These are phyloP conservation scores for Aphelinus certus DNA, from an alignment of 1,140 invertebrate genomes.

Conservation along the genomic window DNA sequence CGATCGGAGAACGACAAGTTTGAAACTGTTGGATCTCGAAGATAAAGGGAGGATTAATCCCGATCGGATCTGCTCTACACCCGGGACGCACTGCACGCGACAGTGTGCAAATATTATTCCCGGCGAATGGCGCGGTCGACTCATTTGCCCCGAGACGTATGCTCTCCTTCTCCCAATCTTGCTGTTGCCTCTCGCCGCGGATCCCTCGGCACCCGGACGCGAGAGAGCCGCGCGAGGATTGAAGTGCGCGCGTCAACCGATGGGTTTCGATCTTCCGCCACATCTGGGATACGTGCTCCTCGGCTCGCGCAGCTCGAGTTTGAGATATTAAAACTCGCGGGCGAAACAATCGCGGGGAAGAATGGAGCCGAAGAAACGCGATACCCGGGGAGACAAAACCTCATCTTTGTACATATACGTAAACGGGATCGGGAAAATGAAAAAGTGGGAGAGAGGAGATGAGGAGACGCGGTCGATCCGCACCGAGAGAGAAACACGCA, in stretches of 20 bases:
- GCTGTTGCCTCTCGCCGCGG: neutral
- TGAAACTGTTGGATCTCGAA: too few relatives aligned
- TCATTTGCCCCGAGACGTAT: neutral
- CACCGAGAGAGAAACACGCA: too few relatives aligned
- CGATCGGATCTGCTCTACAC: too few relatives aligned
- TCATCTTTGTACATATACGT: slow-evolving; percentile 20
- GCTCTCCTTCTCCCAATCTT: neutral
- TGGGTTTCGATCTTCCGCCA: neutral
- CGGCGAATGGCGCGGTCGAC: too few relatives aligned
- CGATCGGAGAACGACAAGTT: too few relatives aligned
- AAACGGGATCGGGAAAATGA: slow-evolving; percentile 1
- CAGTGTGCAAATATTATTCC: too few relatives aligned
- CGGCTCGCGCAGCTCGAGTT: too few relatives aligned
- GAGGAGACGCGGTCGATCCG: neutral
- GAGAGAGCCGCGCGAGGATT: too few relatives aligned
- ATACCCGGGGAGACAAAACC: neutral
- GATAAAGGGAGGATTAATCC: too few relatives aligned
- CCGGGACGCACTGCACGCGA: too few relatives aligned
- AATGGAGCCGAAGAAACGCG: neutral
- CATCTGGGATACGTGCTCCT: slow-evolving; percentile 1
- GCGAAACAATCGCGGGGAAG: slow-evolving; percentile 7
- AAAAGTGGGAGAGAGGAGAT: slow-evolving; percentile 5
- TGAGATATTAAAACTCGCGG: slow-evolving; percentile 19
- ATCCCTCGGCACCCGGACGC: too few relatives aligned
- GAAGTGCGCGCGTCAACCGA: neutral